Evolutionary conservation across 2,797 vertebrate genomes (phyloP).

Genomic region (Phrynocephalus vlangalii): DNA sequence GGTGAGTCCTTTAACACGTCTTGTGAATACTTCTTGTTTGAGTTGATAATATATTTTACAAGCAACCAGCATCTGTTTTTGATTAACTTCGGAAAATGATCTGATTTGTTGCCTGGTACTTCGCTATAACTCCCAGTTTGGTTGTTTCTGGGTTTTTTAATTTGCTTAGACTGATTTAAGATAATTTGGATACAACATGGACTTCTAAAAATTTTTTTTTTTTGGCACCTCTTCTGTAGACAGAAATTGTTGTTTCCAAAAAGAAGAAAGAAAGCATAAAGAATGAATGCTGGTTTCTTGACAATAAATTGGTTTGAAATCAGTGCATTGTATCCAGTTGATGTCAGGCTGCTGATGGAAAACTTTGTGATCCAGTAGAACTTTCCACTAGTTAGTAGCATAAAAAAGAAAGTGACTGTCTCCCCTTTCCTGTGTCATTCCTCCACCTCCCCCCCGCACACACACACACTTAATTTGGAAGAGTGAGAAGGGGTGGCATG

Average conservation of each 20-base stretch:
- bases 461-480: background rate
- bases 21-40: constrained; percentile 12
- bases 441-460: too few species aligned
- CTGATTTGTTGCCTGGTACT: background rate
- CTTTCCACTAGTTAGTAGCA: background rate
- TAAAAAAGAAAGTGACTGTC: background rate
- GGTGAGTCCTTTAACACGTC: constrained; percentile 75
- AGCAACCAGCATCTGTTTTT: background rate
- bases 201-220: background rate
- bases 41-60: background rate
- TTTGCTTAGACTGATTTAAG: too few species aligned
- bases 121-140: background rate
- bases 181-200: background rate
- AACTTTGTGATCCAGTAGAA: background rate
- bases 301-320: background rate
- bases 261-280: too few species aligned
- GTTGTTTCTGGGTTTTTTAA: too few species aligned
- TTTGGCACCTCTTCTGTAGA: background rate
- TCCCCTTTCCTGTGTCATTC: background rate
- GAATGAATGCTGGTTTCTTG: too few species aligned
- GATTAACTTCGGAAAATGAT: background rate
- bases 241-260: background rate
- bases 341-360: background rate
- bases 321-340: background rate
- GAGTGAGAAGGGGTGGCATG: background rate